A percentile compares a stretch with the other conserved stretches of the same genome.
phyloP scores from a whole-genome alignment of 2,113 vertebrate genomes.

The Andinoacara biseriatus region DNA sequence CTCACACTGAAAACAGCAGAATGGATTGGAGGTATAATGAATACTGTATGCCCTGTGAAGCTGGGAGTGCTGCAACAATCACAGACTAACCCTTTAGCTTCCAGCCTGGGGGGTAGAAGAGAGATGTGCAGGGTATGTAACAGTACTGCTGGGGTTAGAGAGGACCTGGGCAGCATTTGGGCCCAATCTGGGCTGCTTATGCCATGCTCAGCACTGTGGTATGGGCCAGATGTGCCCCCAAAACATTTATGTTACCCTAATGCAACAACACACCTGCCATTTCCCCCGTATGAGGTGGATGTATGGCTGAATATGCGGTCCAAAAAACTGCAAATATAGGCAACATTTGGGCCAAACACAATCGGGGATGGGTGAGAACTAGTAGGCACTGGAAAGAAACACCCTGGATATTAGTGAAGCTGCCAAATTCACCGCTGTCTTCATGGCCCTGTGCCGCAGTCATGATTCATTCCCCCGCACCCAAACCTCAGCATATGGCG shows the following conservation, averaged over 20 bases:
- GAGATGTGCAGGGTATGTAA: not conserved
- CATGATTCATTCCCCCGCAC: conserved; percentile 18
- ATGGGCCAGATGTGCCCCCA: not conserved
- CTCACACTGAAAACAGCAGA: not conserved
- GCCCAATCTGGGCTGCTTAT: not conserved
- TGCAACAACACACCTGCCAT: not conserved
- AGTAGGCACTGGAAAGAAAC: not conserved
- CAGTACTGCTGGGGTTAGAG: not conserved
- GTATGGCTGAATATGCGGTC: not conserved
- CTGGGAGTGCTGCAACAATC: not conserved
- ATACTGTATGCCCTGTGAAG: not conserved
- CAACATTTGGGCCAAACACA: not conserved
- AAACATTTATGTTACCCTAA: not conserved
- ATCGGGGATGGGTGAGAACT: not conserved
- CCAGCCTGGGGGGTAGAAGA: not conserved
- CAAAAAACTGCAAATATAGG: not conserved
- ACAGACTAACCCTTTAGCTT: not conserved
- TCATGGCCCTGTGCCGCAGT: conserved; percentile 3
- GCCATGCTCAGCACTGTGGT: not conserved
- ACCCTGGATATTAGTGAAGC: not conserved
- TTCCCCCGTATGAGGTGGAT: not conserved
- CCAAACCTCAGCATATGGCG: conserved; percentile 42
- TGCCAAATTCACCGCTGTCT: conserved; percentile 5
- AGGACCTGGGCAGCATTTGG: not conserved
- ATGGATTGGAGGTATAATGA: not conserved